Base-by-base conservation (phyloP, 2,888 invertebrate species). In the Tubiluchus corallicola region DNA sequence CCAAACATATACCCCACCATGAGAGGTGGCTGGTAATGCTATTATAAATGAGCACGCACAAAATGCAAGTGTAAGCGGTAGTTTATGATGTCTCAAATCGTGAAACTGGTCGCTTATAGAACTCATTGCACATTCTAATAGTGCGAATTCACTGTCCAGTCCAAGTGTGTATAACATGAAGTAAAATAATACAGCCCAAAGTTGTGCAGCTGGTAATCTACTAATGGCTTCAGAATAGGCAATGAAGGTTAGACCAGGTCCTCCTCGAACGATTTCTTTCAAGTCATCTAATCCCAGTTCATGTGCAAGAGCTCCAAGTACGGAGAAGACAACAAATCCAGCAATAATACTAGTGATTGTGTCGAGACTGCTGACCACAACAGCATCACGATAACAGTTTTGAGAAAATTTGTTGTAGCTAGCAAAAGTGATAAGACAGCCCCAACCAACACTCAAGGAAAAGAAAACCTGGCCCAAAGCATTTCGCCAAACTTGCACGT, bases 401-500 rank as follows among this genome's bases (percentile, higher is more conserved):
- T n/a, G n/a, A n/a, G n/a, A n/a, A n/a, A 79, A 82, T 52, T 69
- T 62, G 54, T 66, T 68, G 57, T 68, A 69, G 47, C 66, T 68
- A 49, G 71, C 80, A 64, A 79, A 82, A 42, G 81, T 82, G 4
- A 82, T 75, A 44, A 82, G 68, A 0, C 80, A 79, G 39, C 82
- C 73, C 43, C 80, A 70, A 0, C 80, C 79, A n/a, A 82, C 74
- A 38, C 80, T 79, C 47, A 82, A 76, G 0, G 82, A 82, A 64
- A 81, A 82, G 63, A 82, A n/a, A n/a, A n/a, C n/a, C n/a, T n/a
- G n/a, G n/a, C n/a, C n/a, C n/a, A n/a, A n/a, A n/a, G n/a, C n/a
- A 81, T 52, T 81, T 77, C 71, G 82, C 82, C 2, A 80, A 80
- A 53, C 57, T 45, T 55, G 48, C 38, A 57, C 49, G 9, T 50